phyloP scores from a whole-genome alignment of 1,140 invertebrate species.

The Drosophila malerkotliana region DNA sequence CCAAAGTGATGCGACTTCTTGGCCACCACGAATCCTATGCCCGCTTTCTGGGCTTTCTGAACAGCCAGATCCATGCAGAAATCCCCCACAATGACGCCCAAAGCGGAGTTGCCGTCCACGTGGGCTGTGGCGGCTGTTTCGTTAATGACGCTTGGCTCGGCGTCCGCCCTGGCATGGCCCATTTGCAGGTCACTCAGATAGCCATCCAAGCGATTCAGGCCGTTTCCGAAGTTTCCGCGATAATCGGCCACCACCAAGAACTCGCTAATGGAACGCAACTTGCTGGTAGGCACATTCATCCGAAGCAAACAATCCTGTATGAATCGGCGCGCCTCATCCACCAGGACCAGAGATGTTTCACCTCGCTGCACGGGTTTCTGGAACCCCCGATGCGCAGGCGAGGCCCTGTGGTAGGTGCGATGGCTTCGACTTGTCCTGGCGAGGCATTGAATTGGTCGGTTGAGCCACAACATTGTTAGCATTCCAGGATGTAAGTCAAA shows the following conservation, averaged over 20 bases:
- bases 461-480: slow-evolving; percentile 6
- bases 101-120: slow-evolving; percentile 91
- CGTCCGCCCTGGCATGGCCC: slow-evolving; percentile 84
- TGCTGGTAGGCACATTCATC: slow-evolving; percentile 86
- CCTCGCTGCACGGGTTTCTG: background rate
- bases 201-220: slow-evolving; percentile 92
- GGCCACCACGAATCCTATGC: slow-evolving; percentile 93
- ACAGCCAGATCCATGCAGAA: slow-evolving; percentile 95
- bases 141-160: slow-evolving; percentile 87
- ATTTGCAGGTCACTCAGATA: slow-evolving; percentile 87
- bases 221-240: slow-evolving; percentile 94
- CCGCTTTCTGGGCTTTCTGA: slow-evolving; percentile 90
- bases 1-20: slow-evolving; percentile 85
- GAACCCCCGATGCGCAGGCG: background rate
- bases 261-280: slow-evolving; percentile 89
- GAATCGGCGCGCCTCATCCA: slow-evolving; percentile 88
- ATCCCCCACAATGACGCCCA: slow-evolving; percentile 87
- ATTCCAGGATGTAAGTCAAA: background rate
- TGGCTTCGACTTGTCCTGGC: background rate
- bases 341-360: slow-evolving; percentile 81
- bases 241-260: slow-evolving; percentile 92
- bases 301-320: slow-evolving; percentile 89
- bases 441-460: slow-evolving; percentile 4
- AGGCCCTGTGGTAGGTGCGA: slow-evolving; percentile 4
- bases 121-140: slow-evolving; percentile 90